Evolutionary conservation across 2,888 invertebrate species (phyloP), one percentile per base, ranked within the genome.

Genomic region (Ectobius pallidus): DNA sequence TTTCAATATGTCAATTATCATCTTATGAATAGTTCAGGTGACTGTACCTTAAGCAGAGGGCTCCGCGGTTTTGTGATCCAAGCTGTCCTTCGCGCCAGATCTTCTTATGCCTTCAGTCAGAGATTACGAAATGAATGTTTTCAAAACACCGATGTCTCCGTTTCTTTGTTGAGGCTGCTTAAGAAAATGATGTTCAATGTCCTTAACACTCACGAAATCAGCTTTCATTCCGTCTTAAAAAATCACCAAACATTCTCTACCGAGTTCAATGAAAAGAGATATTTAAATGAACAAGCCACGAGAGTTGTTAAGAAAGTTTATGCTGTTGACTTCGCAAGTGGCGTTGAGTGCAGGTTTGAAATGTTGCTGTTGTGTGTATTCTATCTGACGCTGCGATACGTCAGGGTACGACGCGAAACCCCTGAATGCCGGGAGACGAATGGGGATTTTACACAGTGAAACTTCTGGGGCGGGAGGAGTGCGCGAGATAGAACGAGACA

Each of bases 131-230:
- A n/a, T n/a, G n/a, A n/a, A n/a, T 30, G 11, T 27, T 6, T 14
- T 0, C 0, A n/a, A 58, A 58, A 58, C n/a, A 30, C 16, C 30
- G 58, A 16, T 58, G 3, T 6, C 25, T 11, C 16, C 7, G 58
- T 6, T 14, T 30, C 14, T 2, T 22, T 22, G 3, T 22, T 52
- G 25, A 52, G 16, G 14, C 27, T n/a, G 14, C 16, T 30, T n/a
- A n/a, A 9, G 52, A 25, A 11, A n/a, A n/a, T n/a, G 25, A 52
- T 9, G 11, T 30, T 52, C 22, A 52, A 9, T 20, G 14, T 52
- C 52, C 25, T 52, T 25, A 25, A 30, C 58, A 58, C 58, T 58
- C 32, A 58, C 58, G 58, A 25, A 22, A 58, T 58, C 30, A 25
- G 58, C 1, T 6, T 14, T 20, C 58, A 58, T 58, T 32, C 25